Evolutionary conservation across 2,113 vertebrate genomes (phyloP).

Genomic region (Limnothrissa miodon): DNA sequence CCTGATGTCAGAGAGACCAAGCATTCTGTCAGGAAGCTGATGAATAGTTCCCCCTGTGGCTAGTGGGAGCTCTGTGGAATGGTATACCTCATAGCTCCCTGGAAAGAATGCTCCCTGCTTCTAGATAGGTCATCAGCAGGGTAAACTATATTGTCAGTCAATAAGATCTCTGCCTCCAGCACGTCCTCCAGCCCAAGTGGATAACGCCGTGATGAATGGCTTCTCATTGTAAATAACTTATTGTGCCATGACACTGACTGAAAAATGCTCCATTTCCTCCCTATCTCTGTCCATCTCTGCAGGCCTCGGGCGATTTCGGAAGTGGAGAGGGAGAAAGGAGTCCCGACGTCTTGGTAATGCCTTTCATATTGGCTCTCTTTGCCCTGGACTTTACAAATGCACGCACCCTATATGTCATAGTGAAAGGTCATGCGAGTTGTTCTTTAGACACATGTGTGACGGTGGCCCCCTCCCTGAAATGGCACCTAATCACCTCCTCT

Average conservation of each 20-base stretch:
- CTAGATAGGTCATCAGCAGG: conserved; percentile 19
- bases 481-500: background rate
- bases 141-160: conserved; percentile 20
- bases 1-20: background rate
- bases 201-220: conserved; percentile 20
- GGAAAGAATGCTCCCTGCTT: conserved; percentile 26
- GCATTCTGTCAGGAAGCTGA: conserved; percentile 5
- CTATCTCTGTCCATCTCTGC: conserved; percentile 24
- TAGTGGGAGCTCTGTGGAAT: conserved; percentile 15
- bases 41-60: conserved; percentile 14
- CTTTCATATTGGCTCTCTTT: background rate
- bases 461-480: background rate
- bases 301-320: conserved; percentile 78
- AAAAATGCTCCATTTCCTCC: background rate
- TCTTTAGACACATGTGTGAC: background rate
- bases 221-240: background rate
- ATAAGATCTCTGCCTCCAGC: conserved; percentile 15
- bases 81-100: conserved; percentile 28
- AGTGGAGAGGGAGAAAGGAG: conserved; percentile 60
- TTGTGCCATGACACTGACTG: background rate
- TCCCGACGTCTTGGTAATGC: conserved; percentile 15
- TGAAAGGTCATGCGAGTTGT: background rate
- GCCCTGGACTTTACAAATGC: background rate
- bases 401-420: background rate
- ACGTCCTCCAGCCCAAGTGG: conserved; percentile 12